These are phyloP conservation scores for Hypomesus transpacificus DNA, from an alignment of 2,113 vertebrate genomes.

Conservation along the genomic window DNA sequence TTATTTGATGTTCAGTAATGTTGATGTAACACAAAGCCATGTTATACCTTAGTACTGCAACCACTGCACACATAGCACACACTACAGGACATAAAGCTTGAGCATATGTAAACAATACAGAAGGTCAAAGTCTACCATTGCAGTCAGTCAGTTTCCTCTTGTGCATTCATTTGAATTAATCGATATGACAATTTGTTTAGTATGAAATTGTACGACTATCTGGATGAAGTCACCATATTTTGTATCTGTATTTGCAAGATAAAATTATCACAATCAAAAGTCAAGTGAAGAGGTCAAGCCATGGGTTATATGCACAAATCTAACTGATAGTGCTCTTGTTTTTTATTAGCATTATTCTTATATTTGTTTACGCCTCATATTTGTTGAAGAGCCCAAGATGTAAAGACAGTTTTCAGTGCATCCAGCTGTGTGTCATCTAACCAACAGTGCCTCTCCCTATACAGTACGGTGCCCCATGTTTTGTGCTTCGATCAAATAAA, in stretches of 20 bases:
- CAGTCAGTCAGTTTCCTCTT: conserved; percentile 5
- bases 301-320: too few species aligned
- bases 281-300: too few species aligned
- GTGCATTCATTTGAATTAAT: not conserved
- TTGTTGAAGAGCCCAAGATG: too few species aligned
- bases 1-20: not conserved
- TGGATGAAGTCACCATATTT: not conserved
- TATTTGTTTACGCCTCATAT: too few species aligned
- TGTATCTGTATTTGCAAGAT: too few species aligned
- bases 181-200: not conserved
- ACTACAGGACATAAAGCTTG: not conserved
- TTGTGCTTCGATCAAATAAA: not conserved
- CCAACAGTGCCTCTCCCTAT: conserved; percentile 3
- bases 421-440: not conserved
- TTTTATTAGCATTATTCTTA: too few species aligned
- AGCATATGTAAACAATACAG: not conserved
- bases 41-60: not conserved
- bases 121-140: conserved; percentile 3
- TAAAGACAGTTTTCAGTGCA: not conserved
- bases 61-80: not conserved
- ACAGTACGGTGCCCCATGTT: not conserved
- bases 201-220: not conserved
- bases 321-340: too few species aligned
- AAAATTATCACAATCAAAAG: too few species aligned
- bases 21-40: not conserved